Evolutionary conservation across 2,888 invertebrate genomes (phyloP).

Genomic region (Cerastis rubricosa): DNA sequence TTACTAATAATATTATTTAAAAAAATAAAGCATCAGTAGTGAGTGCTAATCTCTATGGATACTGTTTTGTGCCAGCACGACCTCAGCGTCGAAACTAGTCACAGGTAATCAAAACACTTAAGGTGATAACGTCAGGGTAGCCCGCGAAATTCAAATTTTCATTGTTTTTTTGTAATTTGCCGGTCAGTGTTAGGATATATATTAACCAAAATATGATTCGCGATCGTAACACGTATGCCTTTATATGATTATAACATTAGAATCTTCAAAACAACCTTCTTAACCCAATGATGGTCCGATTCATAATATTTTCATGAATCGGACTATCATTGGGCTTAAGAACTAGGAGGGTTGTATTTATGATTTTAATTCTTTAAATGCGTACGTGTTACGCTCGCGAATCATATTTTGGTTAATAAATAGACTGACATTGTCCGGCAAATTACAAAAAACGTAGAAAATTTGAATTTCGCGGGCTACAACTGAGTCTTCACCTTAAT

Average conservation of each 20-base stretch:
- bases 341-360: not conserved
- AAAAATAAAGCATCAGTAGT: constrained; percentile 4
- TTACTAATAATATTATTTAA: constrained; percentile 29
- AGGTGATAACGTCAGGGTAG: constrained; percentile 27
- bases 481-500: too few species aligned
- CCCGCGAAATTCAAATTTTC: too few species aligned
- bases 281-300: constrained; percentile 42
- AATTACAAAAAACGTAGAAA: too few species aligned
- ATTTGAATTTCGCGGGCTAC: too few species aligned
- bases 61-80: constrained; percentile 31
- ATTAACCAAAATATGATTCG: constrained; percentile 40
- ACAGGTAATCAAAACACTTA: constrained; percentile 40
- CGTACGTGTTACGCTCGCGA: too few species aligned
- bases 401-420: too few species aligned
- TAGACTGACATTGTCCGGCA: too few species aligned
- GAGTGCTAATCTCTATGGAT: constrained; percentile 6
- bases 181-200: constrained; percentile 5
- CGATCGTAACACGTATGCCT: constrained; percentile 38
- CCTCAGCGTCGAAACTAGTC: constrained; percentile 43
- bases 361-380: not conserved
- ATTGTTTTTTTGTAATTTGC: too few species aligned
- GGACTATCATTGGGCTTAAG: not conserved
- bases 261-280: constrained; percentile 42
- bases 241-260: constrained; percentile 41
- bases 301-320: constrained; percentile 18